phyloP scores from a whole-genome alignment of 2,888 invertebrate species.

The Sturmia bella region DNA sequence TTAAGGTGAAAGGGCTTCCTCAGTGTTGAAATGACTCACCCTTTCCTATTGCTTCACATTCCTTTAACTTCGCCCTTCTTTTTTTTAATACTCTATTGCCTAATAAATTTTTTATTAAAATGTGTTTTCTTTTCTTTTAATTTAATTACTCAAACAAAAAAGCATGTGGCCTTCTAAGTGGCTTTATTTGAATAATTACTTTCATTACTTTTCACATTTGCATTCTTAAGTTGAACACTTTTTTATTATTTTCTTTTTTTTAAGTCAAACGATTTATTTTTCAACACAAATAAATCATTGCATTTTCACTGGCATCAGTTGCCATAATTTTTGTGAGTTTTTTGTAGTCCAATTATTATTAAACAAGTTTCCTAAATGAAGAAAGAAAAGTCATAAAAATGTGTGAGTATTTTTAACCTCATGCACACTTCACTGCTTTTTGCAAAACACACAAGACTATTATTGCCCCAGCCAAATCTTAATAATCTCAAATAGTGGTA shows the following conservation, averaged over 20 bases:
- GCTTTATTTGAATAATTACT: neutral
- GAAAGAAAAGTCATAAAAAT: slow-evolving; percentile 8
- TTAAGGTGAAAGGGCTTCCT: too few relatives aligned
- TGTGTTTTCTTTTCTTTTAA: neutral
- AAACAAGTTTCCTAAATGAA: slow-evolving; percentile 20
- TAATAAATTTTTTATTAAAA: neutral
- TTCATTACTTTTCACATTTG: neutral
- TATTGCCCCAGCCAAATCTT: neutral
- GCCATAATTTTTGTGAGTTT: neutral
- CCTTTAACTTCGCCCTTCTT: too few relatives aligned
- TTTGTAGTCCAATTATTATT: slow-evolving; percentile 22
- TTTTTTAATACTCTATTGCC: too few relatives aligned
- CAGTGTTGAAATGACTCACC: too few relatives aligned
- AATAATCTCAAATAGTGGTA: neutral
- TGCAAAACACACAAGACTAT: neutral
- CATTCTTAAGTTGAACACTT: neutral
- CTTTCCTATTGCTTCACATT: too few relatives aligned
- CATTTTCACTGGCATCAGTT: slow-evolving; percentile 21
- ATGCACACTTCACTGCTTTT: slow-evolving; percentile 4
- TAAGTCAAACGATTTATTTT: slow-evolving; percentile 7
- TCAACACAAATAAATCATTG: slow-evolving; percentile 9
- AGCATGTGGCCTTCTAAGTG: neutral
- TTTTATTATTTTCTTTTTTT: slow-evolving; percentile 19
- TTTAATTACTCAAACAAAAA: neutral
- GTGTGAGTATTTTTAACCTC: slow-evolving; percentile 39